Percentiles rank a stretch among this genome's conserved stretches.
These are phyloP conservation scores for Varecia variegata DNA, from an alignment of 2,797 vertebrate species.

Conservation along the genomic window DNA sequence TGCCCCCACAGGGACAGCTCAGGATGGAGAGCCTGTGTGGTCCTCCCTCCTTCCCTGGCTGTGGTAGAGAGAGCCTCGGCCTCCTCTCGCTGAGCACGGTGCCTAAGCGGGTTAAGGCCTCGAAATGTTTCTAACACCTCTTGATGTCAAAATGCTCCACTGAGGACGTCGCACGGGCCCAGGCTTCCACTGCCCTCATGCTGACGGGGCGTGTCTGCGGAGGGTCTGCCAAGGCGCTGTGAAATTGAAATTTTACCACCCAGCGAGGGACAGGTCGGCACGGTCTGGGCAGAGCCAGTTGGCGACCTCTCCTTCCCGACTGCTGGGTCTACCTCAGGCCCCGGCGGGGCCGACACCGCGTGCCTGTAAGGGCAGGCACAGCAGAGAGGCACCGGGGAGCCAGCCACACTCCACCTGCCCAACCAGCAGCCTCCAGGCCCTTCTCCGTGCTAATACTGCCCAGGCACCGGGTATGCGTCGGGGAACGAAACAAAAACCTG, in stretches of 20 bases:
- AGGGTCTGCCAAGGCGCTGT: too few species aligned
- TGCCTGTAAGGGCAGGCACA: background rate
- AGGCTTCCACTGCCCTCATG: background rate
- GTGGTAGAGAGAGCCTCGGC: too few species aligned
- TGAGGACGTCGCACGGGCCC: background rate
- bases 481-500: background rate
- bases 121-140: background rate
- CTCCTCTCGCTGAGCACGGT: background rate
- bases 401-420: too few species aligned
- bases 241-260: fast-evolving
- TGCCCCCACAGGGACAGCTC: too few species aligned
- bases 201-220: too few species aligned
- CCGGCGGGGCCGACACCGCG: background rate
- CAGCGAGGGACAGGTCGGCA: background rate
- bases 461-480: fast-evolving
- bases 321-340: background rate
- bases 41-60: background rate
- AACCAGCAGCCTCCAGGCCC: fast-evolving
- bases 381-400: background rate
- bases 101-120: background rate
- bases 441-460: fast-evolving
- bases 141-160: background rate
- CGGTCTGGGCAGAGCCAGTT: background rate
- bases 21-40: too few species aligned
- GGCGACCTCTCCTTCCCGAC: background rate